Base-by-base conservation (phyloP, 2,797 vertebrate species). In the Eurystomus glaucurus region DNA sequence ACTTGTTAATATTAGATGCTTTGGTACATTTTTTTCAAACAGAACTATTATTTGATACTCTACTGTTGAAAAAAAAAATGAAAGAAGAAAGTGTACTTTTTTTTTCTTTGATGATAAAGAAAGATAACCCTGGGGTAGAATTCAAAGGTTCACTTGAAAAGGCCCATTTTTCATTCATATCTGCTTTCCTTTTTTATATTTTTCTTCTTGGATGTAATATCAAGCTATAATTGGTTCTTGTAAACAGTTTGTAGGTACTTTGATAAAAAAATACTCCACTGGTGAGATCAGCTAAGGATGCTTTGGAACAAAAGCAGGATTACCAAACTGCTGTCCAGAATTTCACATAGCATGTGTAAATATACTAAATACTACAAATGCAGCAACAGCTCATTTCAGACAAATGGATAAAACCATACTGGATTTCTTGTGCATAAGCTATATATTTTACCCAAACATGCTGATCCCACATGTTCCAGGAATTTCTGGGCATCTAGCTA, bases 71-170 rank as follows among this genome's bases (percentile, higher is more conserved):
- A 48, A 88, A 29, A 65, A 46, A 95, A 94, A 93, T 48, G 65
- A 39, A 84, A 81, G 22, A 90, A 92, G 54, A 75, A 66, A 81
- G 22, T 22, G 11, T 4, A n/a, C 3, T 7, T 17, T 46, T 45
- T 37, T 71, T 66, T 58, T 72, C 72, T 86, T 92, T 86, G 57
- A 84, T 90, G 43, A 61, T 86, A 88, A 29, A 82, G 43, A 88
- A 83, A 78, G 31, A 86, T 78, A 86, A 90, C 83, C 41, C 41
- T 70, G 57, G 17, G 51, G 46, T 77, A 10, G 41, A 90, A 90
- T 86, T 90, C 57, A 92, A 94, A 94, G 11, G 26, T 35, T 92
- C 61, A 39, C 50, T 93, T 92, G 39, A 50, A 94, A 90, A 81
- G 4, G 11, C 41, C 50, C 18, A 9, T 52, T 94, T 83, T 81